phyloP scores from a whole-genome alignment of 2,113 vertebrate genomes.

The Leucoraja erinaceus region DNA sequence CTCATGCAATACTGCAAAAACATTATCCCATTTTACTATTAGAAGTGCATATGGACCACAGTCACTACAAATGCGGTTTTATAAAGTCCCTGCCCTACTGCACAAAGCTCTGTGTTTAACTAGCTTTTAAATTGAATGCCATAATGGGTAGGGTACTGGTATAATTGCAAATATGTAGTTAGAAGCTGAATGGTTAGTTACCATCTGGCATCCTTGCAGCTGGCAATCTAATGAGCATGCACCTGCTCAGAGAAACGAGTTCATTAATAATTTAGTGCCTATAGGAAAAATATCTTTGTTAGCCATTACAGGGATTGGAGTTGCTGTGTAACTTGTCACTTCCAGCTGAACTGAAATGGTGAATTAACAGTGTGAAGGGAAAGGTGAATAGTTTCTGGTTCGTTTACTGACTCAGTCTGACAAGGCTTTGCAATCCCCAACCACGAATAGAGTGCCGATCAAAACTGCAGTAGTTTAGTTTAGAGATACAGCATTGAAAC shows the following conservation, averaged over 20 bases:
- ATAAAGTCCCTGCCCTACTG: constrained; percentile 53
- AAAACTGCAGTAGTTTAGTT: no score
- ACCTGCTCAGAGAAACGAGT: constrained; percentile 69
- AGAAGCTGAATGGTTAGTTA: constrained; percentile 42
- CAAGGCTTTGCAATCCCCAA: background rate
- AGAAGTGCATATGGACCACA: background rate
- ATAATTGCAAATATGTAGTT: constrained; percentile 60
- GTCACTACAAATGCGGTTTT: background rate
- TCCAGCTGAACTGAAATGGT: constrained; percentile 58
- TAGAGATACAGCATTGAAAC: no score
- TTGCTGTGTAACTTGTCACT: constrained; percentile 70
- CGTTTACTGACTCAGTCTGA: background rate
- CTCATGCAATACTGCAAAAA: background rate
- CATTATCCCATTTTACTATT: background rate
- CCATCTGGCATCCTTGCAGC: constrained; percentile 72
- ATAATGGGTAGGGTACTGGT: constrained; percentile 20
- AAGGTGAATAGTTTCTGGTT: background rate
- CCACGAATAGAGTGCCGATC: background rate
- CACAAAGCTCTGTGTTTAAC: constrained; percentile 63
- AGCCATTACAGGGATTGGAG: constrained; percentile 62
- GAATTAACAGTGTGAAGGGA: constrained; percentile 31
- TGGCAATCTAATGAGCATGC: constrained; percentile 80
- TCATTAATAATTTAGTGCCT: constrained; percentile 76
- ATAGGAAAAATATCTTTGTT: constrained; percentile 67
- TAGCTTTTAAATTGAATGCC: constrained; percentile 58